Evolutionary conservation across 2,113 vertebrate genomes (phyloP), one percentile per base, ranked within the genome.

Genomic region (Mystacornis crossleyi): DNA sequence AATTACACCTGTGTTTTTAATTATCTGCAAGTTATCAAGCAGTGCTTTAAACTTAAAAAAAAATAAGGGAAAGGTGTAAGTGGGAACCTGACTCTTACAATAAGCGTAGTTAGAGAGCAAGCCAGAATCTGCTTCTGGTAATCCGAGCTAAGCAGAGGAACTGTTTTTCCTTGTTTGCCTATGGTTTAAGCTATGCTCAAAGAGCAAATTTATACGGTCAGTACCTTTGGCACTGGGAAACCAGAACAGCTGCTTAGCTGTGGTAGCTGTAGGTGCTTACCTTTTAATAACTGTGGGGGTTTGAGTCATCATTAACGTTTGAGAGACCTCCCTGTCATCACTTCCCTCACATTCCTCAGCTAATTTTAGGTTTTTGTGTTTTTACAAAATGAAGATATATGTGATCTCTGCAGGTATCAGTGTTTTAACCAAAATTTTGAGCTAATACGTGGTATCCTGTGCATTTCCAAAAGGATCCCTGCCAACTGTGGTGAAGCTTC

Each of bases 171-270:
- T 61, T 77, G 28, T 82, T 92, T 93, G 42, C 28, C 38, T 64
- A 2, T 48, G 45, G 28, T 80, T 92, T 72, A 79, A 79, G 26
- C 62, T 61, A 0, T 61, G 36, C 16, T 66, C 16, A 11, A 53
- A 85, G 58, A 85, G 45, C 48, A 80, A 45, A 42, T 82, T 80
- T 64, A 13, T 36, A 48, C 1, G 6, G 88, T 79, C 70, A 57
- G 28, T 85, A 75, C 36, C 38, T 92, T 75, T 92, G 88, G 66
- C 82, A 86, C 65, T 47, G 69, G 28, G 42, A 92, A 81, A 61
- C 38, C 34, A 81, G 65, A 73, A 43, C 81, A 93, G 66, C 57
- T 81, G 81, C 73, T 78, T 54, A 61, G 55, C 73, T 81, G 48
- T 7, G 3, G 26, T 81, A 81, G 53, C 57, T 86, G 47, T 66